Conservation (phyloP, 30 jellyfish, hydroid and myxozoan genomes). For the Cassiopea andromeda region DNA sequence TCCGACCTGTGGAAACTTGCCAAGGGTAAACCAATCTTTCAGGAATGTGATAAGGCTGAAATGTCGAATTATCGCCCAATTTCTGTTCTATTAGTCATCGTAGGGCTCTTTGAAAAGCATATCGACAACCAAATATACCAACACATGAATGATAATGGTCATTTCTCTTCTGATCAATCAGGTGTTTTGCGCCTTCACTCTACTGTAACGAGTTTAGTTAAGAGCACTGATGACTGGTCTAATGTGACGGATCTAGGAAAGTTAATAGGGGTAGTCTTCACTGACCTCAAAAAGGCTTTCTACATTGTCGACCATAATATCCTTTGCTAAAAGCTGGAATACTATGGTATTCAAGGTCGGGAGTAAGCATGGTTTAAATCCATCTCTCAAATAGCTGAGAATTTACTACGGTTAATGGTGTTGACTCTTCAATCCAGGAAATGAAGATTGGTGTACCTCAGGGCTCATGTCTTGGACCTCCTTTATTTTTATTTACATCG, state of each 20-base stretch:
- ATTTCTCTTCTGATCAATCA: not conserved
- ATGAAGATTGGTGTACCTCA: not conserved
- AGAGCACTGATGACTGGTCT: not conserved
- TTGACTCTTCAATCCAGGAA: not conserved
- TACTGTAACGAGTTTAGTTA: not conserved
- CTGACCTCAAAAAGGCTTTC: not conserved
- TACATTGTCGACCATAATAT: not conserved
- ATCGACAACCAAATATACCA: not conserved
- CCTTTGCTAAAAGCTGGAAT: not conserved
- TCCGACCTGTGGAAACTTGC: not conserved
- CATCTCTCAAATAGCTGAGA: not conserved
- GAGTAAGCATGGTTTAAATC: not conserved
- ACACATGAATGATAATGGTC: not conserved
- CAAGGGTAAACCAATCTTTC: not conserved
- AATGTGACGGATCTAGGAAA: not conserved
- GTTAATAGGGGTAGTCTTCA: not conserved
- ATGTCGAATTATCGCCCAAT: no score
- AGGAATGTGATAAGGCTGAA: no score
- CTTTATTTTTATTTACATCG: no score
- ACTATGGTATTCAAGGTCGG: not conserved
- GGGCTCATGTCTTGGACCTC: no score
- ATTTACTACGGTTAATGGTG: not conserved
- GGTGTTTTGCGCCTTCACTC: constrained; percentile 2
- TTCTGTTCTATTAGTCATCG: not conserved
- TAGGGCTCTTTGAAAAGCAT: not conserved